phyloP scores from a whole-genome alignment of 2,797 vertebrate genomes.

The Sciaenops ocellatus region DNA sequence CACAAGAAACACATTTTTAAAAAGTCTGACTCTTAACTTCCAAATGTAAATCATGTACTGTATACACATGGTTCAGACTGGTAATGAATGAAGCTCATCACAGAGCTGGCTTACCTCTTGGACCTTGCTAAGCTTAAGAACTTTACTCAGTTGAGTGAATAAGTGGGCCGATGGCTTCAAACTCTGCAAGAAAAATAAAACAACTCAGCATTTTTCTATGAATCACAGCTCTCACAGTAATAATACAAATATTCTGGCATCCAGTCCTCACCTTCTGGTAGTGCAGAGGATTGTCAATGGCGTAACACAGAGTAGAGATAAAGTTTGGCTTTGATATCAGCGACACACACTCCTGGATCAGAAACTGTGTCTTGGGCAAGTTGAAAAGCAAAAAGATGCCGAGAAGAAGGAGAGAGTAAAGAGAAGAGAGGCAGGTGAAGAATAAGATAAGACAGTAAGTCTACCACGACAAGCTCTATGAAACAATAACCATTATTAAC shows the following conservation, averaged over 20 bases:
- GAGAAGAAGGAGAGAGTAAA: constrained; percentile 34
- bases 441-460: constrained; percentile 20
- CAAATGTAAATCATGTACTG: neutral
- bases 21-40: neutral
- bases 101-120: constrained; percentile 91
- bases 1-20: constrained; percentile 2
- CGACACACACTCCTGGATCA: constrained; percentile 99
- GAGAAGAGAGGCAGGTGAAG: constrained; percentile 61
- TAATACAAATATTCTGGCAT: neutral
- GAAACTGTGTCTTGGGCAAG: constrained; percentile 95
- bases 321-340: constrained; percentile 99
- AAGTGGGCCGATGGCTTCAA: constrained; percentile 98
- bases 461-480: neutral
- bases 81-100: neutral
- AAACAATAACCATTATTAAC: neutral
- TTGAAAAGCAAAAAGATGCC: constrained; percentile 54
- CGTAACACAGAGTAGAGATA: constrained; percentile 99
- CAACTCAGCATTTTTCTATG: too few relatives aligned
- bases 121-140: constrained; percentile 99
- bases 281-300: constrained; percentile 99
- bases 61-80: neutral
- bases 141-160: constrained; percentile 99
- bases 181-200: constrained; percentile 88
- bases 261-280: constrained; percentile 95
- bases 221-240: neutral